Percentiles rank a stretch among this genome's conserved stretches.
These are phyloP conservation scores for Gymnoscopelus braueri DNA, from an alignment of 2,797 vertebrate species.

Conservation along the genomic window DNA sequence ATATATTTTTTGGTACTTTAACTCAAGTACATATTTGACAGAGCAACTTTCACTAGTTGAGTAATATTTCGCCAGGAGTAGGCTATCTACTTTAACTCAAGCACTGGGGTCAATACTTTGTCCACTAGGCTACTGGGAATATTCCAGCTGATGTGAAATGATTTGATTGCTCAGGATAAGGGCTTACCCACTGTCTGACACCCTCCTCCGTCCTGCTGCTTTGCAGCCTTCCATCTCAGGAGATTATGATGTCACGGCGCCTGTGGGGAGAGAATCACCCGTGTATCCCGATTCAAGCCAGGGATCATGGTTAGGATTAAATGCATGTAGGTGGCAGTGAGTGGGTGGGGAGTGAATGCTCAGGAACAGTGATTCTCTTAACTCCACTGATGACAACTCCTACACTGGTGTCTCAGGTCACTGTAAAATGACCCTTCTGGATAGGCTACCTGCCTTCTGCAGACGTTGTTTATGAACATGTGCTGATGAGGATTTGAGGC, in stretches of 20 bases:
- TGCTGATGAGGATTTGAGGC: background rate
- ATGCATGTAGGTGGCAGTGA: constrained; percentile 40
- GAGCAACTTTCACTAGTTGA: no score
- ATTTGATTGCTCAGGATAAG: constrained; percentile 49
- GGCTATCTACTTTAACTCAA: background rate
- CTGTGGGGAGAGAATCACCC: constrained; percentile 45
- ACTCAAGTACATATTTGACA: no score
- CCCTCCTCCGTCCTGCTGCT: constrained; percentile 19
- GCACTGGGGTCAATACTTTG: background rate
- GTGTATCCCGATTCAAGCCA: constrained; percentile 24
- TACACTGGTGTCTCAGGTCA: background rate
- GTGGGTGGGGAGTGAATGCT: constrained; percentile 37
- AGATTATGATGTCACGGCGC: constrained; percentile 76
- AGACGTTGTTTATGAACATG: constrained; percentile 14
- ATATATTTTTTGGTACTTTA: no score
- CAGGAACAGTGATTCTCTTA: constrained; percentile 36
- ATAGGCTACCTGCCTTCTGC: background rate
- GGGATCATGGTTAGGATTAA: constrained; percentile 71
- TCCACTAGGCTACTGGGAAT: no score
- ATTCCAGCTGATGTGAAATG: constrained; percentile 29
- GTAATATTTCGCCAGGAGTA: no score
- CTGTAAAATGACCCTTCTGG: background rate
- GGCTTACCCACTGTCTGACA: constrained; percentile 16
- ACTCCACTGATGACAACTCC: constrained; percentile 16
- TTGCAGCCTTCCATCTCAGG: constrained; percentile 45